Conservation (phyloP, 2,888 invertebrate species). For the Pheosia gnoma region DNA sequence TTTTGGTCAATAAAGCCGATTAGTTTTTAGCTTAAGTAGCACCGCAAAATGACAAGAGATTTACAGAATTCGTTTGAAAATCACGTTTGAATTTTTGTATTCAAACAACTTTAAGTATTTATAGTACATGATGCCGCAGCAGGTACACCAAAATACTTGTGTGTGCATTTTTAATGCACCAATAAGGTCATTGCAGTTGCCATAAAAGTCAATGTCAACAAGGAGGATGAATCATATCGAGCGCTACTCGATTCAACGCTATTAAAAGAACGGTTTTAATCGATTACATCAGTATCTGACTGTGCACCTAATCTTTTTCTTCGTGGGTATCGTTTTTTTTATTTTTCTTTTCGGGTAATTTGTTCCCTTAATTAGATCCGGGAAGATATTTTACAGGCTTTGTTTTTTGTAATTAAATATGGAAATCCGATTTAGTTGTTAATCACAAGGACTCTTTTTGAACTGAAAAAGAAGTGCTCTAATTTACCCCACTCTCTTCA, state of each 20-base stretch:
- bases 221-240: conserved; percentile 28
- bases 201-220: conserved; percentile 37
- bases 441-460: no score
- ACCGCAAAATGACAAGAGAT: no score
- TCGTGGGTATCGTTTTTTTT: conserved; percentile 2
- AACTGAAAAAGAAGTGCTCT: not conserved
- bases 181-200: conserved; percentile 8
- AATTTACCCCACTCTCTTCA: not conserved
- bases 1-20: no score
- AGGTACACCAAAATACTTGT: not conserved
- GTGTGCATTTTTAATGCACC: not conserved
- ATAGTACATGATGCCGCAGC: conserved; percentile 1
- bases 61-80: not conserved
- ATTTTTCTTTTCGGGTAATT: no score
- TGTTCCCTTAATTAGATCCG: no score
- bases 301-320: conserved; percentile 8
- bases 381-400: not conserved
- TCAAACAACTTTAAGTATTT: not conserved
- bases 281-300: conserved; percentile 35
- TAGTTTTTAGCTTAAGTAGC: no score
- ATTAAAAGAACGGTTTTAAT: conserved; percentile 28
- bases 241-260: conserved; percentile 15
- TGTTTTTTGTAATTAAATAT: not conserved
- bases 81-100: not conserved
- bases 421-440: no score